Evolutionary conservation across 2,888 invertebrate species (phyloP), one percentile per base, ranked within the genome.

Genomic region (Ichneumon xanthorius): DNA sequence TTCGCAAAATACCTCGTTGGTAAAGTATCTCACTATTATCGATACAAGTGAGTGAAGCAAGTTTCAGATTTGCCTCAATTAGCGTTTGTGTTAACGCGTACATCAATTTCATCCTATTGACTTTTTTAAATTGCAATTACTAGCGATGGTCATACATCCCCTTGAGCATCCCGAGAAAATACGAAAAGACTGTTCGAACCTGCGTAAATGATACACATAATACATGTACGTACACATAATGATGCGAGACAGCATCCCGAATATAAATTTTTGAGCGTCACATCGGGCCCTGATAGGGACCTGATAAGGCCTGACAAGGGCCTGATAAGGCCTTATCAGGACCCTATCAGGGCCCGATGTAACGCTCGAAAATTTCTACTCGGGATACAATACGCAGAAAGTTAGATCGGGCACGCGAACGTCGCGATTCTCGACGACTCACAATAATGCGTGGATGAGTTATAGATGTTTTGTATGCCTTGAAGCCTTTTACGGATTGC

Each of bases 401-500:
- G 61, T 30, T 37, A n/a, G 58, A 26, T 58, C 26, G 22, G 58
- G 22, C 58, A 58, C 58, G 63, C 63, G 63, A 9, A 22, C 63
- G 37, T 63, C 37, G 26, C 63, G 37, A 16, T 63, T 16, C 63
- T 63, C 63, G 37, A 63, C 63, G n/a, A 37, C 37, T 33, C 63
- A 30, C 30, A 63, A 63, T 63, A 63, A 63, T 63, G 37, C 63
- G 63, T 37, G 37, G 37, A 63, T 63, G 63, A 63, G 63, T 63
- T 63, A 63, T 63, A 33, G 63, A 63, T 30, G 33, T 58, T 63
- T 63, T 37, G 33, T 33, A 33, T 63, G 37, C 63, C 63, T n/a
- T 30, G 63, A 33, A 63, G 63, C 63, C 63, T 63, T 63, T 63
- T 63, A 63, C 63, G 63, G 63, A 63, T 30, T 37, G 63, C 58